Evolutionary conservation across 37 sponge, comb jelly and placozoan species (phyloP).

Genomic region (Lycopodina hypogea): DNA sequence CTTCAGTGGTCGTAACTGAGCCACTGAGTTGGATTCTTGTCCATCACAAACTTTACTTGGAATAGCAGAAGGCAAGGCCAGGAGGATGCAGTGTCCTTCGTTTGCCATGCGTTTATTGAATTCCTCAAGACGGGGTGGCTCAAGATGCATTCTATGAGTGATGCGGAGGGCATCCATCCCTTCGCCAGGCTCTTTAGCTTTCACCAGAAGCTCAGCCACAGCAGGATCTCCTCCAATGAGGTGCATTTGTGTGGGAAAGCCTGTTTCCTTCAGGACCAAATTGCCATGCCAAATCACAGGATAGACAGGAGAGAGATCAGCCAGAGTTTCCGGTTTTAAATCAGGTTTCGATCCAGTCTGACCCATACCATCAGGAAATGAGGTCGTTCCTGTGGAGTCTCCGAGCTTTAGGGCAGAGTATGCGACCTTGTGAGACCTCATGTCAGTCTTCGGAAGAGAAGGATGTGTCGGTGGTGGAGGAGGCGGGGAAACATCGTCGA

Average conservation of each 20-base stretch:
- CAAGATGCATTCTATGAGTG: constrained; percentile 91
- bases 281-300: constrained; percentile 90
- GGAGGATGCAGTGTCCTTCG: constrained; percentile 86
- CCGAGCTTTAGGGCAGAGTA: constrained; percentile 61
- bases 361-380: constrained; percentile 24
- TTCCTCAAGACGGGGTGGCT: constrained; percentile 91
- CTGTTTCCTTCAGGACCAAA: constrained; percentile 87
- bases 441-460: neutral
- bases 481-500: neutral
- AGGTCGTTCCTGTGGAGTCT: constrained; percentile 45
- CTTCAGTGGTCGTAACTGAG: constrained; percentile 76
- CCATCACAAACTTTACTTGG: constrained; percentile 18
- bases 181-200: constrained; percentile 57
- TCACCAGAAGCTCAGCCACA: constrained; percentile 64
- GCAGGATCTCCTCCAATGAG: constrained; percentile 88
- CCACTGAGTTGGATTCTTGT: neutral
- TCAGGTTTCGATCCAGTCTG: constrained; percentile 41
- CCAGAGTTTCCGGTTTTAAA: constrained; percentile 48
- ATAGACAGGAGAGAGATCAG: constrained; percentile 77
- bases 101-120: constrained; percentile 82
- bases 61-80: constrained; percentile 77
- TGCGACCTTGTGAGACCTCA: constrained; percentile 5
- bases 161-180: constrained; percentile 52
- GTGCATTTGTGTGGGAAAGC: constrained; percentile 87
- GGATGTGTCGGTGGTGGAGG: constrained; percentile 8